These are phyloP conservation scores for Conomelus anceps DNA, from an alignment of 2,888 invertebrate genomes.

Conservation along the genomic window DNA sequence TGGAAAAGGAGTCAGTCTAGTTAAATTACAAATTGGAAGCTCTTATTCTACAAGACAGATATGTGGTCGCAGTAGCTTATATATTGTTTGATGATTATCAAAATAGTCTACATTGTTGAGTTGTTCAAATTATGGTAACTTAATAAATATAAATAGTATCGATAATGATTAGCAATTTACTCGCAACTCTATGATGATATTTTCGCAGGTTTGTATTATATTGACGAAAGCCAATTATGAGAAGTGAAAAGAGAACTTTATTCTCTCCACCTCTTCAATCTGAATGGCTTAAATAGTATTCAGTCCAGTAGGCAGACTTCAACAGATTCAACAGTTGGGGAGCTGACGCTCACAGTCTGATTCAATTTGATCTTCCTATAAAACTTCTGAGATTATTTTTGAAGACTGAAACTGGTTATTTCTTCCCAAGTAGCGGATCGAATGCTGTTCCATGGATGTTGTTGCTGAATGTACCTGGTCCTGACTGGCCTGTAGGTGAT, in stretches of 20 bases:
- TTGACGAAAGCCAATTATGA: not conserved
- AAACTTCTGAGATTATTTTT: not conserved
- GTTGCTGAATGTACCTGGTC: constrained; percentile 20
- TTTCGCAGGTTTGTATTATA: not conserved
- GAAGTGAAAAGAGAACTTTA: not conserved
- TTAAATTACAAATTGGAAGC: no score
- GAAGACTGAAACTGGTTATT: not conserved
- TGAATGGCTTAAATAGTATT: not conserved
- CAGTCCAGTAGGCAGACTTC: not conserved
- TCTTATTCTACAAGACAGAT: no score
- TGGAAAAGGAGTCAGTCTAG: no score
- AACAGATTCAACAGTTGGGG: not conserved
- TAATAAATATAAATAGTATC: not conserved
- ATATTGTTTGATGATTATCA: no score
- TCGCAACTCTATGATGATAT: not conserved
- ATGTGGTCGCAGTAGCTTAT: not conserved
- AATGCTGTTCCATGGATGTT: constrained; percentile 25
- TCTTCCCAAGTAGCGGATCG: constrained; percentile 40
- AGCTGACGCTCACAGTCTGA: not conserved
- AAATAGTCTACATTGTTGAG: no score
- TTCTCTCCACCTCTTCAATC: not conserved
- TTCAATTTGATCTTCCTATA: not conserved
- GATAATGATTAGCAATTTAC: not conserved
- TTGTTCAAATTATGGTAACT: not conserved
- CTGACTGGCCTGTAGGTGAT: constrained; percentile 17